Evolutionary conservation across 2,888 invertebrate genomes (phyloP), one percentile per base, ranked within the genome.

Genomic region (Thymelicus lineola): DNA sequence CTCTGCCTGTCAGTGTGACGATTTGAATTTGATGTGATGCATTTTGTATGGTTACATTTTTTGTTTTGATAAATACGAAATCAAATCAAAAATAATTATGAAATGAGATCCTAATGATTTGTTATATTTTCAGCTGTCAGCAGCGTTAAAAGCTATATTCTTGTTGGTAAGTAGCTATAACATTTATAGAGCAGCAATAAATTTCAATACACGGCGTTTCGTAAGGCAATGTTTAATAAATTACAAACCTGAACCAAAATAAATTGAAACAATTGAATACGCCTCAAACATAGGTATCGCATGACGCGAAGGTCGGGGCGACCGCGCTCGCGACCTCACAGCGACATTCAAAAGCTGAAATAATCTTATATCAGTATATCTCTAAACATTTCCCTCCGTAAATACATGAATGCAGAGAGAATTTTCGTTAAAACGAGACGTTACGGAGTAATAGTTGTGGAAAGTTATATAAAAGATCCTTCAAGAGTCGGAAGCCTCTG

Each of bases 381-480:
- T 55, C 55, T 55, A 55, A 55, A 45, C 45, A 45, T 45, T 46
- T 62, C 62, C 10, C 36, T n/a, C 48, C 7, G 48, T 14, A 35
- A 50, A 57, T 55, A 57, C 10, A 66, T 60, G 60, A 60, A 67
- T 60, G 60, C 48, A 12, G 58, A 36, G 50, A 50, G 60, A 61
- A 64, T 64, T 62, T 62, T 66, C 59, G 59, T 66, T 67, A 57
- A 65, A 57, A 60, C 60, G 67, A 61, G 61, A 60, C 67, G 67
- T 61, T 17, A 48, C 61, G 45, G 61, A 68, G 68, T 62, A 68
- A 68, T 68, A 71, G 69, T 72, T 64, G 64, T 66, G 64, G 66
- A 66, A 71, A 71, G 62, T 73, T 74, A 60, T 74, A 75, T 73
- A 72, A 73, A 75, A 73, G 75, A 72, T 67, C 71, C 72, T 72